Evolutionary conservation across 1,140 invertebrate species (phyloP).

Genomic region (Ladona fulva): DNA sequence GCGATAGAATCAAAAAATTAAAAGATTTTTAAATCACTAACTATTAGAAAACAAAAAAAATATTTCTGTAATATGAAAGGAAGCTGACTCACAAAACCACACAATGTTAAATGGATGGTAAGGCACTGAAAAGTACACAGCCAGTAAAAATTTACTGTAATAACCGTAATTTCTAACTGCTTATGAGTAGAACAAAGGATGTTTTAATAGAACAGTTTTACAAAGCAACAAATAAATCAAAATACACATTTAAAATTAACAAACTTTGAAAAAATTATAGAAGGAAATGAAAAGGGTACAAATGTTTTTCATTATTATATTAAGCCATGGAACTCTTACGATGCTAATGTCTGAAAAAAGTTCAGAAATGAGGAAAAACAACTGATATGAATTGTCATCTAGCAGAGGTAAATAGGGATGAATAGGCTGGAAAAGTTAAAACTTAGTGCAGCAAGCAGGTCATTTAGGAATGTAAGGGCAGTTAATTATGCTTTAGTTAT

Average conservation of each 20-base stretch:
- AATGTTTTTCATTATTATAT: too few species aligned
- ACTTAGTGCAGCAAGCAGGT: neutral
- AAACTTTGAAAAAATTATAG: neutral
- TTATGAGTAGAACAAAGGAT: neutral
- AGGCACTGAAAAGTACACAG: neutral
- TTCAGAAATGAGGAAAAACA: neutral
- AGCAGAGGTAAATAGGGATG: neutral
- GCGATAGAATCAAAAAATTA: conserved; percentile 11
- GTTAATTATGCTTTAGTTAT: too few species aligned
- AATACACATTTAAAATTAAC: neutral
- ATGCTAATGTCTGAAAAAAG: neutral
- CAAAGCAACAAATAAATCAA: neutral
- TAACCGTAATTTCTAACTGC: neutral
- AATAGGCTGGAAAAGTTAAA: neutral
- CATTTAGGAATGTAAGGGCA: too few species aligned
- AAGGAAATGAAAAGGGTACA: neutral
- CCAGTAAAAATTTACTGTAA: neutral
- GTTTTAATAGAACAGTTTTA: too few species aligned
- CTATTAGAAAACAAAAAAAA: neutral
- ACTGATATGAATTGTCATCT: neutral
- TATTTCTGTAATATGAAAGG: conserved; percentile 12
- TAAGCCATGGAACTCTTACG: too few species aligned
- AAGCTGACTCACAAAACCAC: conserved; percentile 18
- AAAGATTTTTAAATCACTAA: neutral
- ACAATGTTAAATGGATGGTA: neutral